Base-by-base conservation (phyloP, 1,140 invertebrate genomes). In the Teleogryllus occipitalis region DNA sequence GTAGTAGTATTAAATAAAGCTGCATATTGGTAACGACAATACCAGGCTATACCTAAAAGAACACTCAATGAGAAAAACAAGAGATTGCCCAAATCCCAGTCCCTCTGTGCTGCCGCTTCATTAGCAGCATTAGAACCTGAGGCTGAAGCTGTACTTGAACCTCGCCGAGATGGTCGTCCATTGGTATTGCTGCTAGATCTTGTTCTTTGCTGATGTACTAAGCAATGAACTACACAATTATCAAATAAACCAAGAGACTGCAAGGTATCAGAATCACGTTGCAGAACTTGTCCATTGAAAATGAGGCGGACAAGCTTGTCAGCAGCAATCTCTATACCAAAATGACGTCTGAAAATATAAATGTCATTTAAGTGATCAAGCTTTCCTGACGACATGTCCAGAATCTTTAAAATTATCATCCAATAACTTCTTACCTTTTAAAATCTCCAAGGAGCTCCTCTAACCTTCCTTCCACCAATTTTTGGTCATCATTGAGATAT, bases 151-250 rank as follows among this genome's bases (percentile, higher is more conserved):
- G 12, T 21, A 47, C 27, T 74, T 78, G 54, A 21, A 21, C 14
- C 14, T 14, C 75, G n/a, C 46, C 74, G 27, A 76, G 80, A 49
- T 54, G 49, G 21, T n/a, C 8, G n/a, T 21, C 27, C 14, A 46
- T 49, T 73, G 48, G 82, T 14, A 7, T 65, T 65, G 54, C 54
- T 65, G 54, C 18, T 65, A 83, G 83, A 77, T 10, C 76, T 46
- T 47, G 21, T 81, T 79, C 88, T 85, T 47, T 87, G 87, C 72
- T 89, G 89, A 82, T 93, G 92, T 74, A 97, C 91, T 39, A 96
- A 88, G 86, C 95, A 96, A 85, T 97, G 95, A 27, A 97, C 92
- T 7, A 96, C 95, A 85, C 94, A 95, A 83, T 95, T 94, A 85
- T 97, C 91, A 84, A 91, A 93, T 54, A 97, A 88, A 21, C 95